These are phyloP conservation scores for Drosophila teissieri DNA, from an alignment of 1,140 invertebrate species.

Conservation along the genomic window DNA sequence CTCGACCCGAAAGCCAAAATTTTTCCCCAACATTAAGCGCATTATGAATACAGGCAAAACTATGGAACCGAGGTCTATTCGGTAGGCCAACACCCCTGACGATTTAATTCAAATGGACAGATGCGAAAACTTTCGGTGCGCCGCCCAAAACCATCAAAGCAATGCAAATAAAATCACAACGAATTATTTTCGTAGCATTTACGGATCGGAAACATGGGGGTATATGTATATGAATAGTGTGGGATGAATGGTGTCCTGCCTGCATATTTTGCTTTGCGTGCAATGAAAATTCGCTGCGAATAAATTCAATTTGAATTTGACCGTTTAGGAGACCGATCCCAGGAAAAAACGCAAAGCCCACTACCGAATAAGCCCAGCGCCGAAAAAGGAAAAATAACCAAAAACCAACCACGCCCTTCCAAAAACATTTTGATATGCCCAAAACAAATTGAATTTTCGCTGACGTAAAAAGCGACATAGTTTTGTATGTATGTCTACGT, in stretches of 20 bases:
- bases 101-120: conserved; percentile 54
- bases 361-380: conserved; percentile 18
- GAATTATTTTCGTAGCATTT: conserved; percentile 67
- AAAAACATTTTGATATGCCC: conserved; percentile 79
- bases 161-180: conserved; percentile 81
- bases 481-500: conserved; percentile 32
- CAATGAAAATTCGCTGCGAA: conserved; percentile 74
- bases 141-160: conserved; percentile 74
- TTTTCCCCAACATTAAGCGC: conserved; percentile 62
- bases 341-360: conserved; percentile 30
- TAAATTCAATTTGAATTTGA: conserved; percentile 77
- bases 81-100: conserved; percentile 4
- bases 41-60: conserved; percentile 32
- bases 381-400: conserved; percentile 14
- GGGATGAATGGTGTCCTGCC: conserved; percentile 8
- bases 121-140: conserved; percentile 27
- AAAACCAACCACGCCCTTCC: conserved; percentile 47
- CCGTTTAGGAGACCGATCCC: conserved; percentile 57
- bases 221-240: conserved; percentile 23
- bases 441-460: conserved; percentile 77
- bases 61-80: background rate
- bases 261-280: conserved; percentile 64
- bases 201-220: conserved; percentile 31
- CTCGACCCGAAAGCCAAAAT: conserved; percentile 5
- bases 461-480: conserved; percentile 50